A percentile compares a stretch with the other conserved stretches of the same genome.
Conservation (phyloP, 2,888 invertebrate species). For the Parapristionchus giblindavisi region DNA sequence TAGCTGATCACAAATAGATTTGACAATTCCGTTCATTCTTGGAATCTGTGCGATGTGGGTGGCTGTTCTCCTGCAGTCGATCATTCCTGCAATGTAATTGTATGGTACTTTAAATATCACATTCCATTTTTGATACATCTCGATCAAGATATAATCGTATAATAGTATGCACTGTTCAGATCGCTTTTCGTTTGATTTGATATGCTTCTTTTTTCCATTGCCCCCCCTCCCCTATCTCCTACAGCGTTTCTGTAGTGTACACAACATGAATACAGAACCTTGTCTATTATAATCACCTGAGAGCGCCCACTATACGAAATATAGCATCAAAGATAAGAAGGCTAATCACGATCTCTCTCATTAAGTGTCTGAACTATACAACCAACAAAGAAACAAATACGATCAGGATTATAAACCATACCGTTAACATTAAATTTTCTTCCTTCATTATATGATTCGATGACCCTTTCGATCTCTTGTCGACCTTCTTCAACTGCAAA, state of each 20-base stretch:
- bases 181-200: neutral
- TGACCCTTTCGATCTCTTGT: conserved; percentile 10
- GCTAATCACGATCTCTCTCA: no score
- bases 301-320: no score
- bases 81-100: neutral
- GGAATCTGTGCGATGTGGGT: neutral
- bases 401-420: no score
- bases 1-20: conserved; percentile 34
- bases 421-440: conserved; percentile 1
- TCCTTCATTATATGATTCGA: conserved; percentile 1
- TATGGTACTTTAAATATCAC: neutral
- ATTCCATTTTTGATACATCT: neutral
- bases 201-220: neutral
- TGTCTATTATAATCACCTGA: neutral
- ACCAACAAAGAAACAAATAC: no score
- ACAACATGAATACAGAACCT: neutral
- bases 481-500: conserved; percentile 13
- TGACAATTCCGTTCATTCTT: neutral
- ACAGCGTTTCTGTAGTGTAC: no score
- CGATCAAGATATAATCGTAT: no score
- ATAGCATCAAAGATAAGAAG: no score
- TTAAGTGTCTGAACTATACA: no score
- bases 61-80: neutral
- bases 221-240: neutral
- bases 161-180: neutral